Base-by-base conservation (phyloP, 2,113 vertebrate genomes). In the Hippoglossus stenolepis region DNA sequence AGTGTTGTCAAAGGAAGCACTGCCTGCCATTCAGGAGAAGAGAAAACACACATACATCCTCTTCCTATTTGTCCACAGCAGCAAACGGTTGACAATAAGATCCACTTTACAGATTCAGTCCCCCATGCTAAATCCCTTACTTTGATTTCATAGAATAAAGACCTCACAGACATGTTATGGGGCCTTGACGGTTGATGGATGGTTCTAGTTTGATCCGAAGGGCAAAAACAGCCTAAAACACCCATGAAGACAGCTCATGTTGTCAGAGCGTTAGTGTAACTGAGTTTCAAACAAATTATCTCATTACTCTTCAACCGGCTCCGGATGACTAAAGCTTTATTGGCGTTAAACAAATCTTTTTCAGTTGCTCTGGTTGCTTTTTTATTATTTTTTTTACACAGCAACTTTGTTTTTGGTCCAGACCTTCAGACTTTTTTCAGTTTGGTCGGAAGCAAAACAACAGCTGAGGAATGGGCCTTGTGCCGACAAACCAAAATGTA, bases 181-280 rank as follows among this genome's bases (percentile, higher is more conserved):
- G 38, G 28, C 28, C 45, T 54, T 21, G 20, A 56, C 59, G 54
- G 69, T 70, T 79, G 75, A 75, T 71, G 56, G 57, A 66, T 38
- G 58, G 53, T 17, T 62, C 57, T 28, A 47, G 65, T 60, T 65
- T 57, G 40, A 77, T 40, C 57, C 40, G 13, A 51, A 57, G 56
- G 23, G 53, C 8, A 56, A 31, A 6, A 28, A 28, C 43, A 59
- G 35, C 18, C 49, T 2, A 21, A 65, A 61, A 61, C 65, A 38
- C 51, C 15, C 53, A 43, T 4, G 47, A 9, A 10, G 20, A 23
- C 53, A 10, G 49, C 45, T 68, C 17, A 54, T 24, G 26, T n/a
- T 59, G 20, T 54, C 43, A 31, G 59, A 23, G 59, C 8, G 60
- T 61, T 8, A 43, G 47, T 18, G 24, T 1, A 40, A 63, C 2